Percentiles rank a stretch among this genome's conserved stretches.
These are phyloP conservation scores for Tenthredo amoena DNA, from an alignment of 2,888 invertebrate genomes.

Conservation along the genomic window DNA sequence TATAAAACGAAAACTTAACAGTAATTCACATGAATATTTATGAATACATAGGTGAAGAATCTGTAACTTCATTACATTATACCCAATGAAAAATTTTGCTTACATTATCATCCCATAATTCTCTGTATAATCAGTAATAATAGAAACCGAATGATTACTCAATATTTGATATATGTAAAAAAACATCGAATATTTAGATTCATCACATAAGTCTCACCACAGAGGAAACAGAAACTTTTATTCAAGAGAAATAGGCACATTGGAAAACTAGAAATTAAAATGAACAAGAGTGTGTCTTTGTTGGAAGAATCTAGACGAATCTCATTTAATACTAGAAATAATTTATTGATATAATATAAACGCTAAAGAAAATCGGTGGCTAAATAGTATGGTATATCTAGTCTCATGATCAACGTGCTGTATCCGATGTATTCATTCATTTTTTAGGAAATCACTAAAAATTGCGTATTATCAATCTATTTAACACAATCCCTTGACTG, in stretches of 20 bases:
- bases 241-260: neutral
- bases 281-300: neutral
- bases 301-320: constrained; percentile 2
- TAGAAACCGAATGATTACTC: neutral
- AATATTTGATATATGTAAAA: neutral
- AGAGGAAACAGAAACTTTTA: neutral
- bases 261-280: constrained; percentile 9
- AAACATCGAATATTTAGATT: neutral
- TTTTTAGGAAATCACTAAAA: neutral
- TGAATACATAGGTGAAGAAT: neutral
- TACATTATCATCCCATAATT: neutral
- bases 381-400: neutral
- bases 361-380: neutral
- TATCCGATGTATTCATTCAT: neutral
- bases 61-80: neutral
- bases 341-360: neutral
- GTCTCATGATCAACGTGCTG: constrained; percentile 16
- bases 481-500: neutral
- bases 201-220: neutral
- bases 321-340: neutral
- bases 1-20: constrained; percentile 1
- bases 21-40: constrained; percentile 9
- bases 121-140: neutral
- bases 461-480: neutral
- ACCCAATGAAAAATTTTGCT: neutral